Percentiles rank a stretch among this genome's conserved stretches.
Evolutionary conservation across 2,113 vertebrate genomes (phyloP).

Genomic region (Leucoraja erinaceus): DNA sequence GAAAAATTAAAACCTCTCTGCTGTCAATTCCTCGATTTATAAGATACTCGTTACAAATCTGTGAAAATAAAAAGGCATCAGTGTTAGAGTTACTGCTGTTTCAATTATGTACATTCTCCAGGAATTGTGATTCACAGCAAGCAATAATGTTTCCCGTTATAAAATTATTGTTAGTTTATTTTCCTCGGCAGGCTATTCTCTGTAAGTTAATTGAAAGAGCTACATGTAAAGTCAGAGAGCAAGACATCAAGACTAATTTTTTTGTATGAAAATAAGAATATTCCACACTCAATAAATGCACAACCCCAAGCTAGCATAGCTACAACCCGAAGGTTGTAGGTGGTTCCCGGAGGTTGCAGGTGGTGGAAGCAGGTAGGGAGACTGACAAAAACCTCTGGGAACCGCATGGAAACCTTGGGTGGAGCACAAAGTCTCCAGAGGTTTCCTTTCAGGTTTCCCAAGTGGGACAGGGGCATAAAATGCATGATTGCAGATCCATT

Average conservation of each 20-base stretch:
- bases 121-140: background rate
- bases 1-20: slow-evolving; percentile 61
- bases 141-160: background rate
- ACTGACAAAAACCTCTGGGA: too few species aligned
- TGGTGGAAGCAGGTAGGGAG: too few species aligned
- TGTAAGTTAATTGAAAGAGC: background rate
- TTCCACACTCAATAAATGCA: background rate
- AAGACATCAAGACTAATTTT: background rate
- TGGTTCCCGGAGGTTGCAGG: too few species aligned
- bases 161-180: background rate
- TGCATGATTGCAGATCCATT: too few species aligned
- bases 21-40: slow-evolving; percentile 59
- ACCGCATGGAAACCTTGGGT: too few species aligned
- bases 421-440: too few species aligned
- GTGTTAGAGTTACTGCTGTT: background rate
- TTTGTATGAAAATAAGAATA: background rate
- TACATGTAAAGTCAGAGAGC: background rate
- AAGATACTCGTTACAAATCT: slow-evolving; percentile 68
- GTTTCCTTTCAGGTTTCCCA: too few species aligned
- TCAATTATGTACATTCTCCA: background rate
- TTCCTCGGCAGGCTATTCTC: background rate
- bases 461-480: too few species aligned
- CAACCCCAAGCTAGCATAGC: background rate
- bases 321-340: too few species aligned
- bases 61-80: slow-evolving; percentile 39